Conservation (phyloP, 2,888 invertebrate species). For the Leptinotarsa peninsularis region DNA sequence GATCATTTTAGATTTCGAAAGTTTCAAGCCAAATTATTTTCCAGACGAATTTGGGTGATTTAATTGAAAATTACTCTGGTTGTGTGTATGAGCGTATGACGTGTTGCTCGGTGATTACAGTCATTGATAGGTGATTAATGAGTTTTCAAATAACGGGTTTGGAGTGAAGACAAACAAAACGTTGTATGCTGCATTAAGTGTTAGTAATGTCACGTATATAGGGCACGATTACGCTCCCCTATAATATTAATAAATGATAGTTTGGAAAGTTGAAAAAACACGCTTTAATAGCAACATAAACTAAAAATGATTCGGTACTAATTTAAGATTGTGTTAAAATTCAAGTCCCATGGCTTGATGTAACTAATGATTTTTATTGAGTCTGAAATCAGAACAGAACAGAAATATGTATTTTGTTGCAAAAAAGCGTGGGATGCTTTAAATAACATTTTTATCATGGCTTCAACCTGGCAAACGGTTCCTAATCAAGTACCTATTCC, state of each 20-base stretch:
- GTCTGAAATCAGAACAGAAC: background rate
- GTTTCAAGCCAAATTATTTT: background rate
- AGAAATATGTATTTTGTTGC: background rate
- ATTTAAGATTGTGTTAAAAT: background rate
- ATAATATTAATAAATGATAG: background rate
- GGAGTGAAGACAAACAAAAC: conserved; percentile 19
- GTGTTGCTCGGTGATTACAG: conserved; percentile 15
- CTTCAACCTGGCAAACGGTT: too few relatives aligned
- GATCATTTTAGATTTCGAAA: background rate
- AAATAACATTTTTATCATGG: background rate
- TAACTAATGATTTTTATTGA: too few relatives aligned
- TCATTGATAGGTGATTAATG: conserved; percentile 19
- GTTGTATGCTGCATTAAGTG: background rate
- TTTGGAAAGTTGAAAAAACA: too few relatives aligned
- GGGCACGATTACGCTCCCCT: background rate
- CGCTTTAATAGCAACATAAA: too few relatives aligned
- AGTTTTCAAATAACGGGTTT: conserved; percentile 20
- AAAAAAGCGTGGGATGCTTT: too few relatives aligned
- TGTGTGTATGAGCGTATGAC: background rate
- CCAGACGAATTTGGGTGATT: conserved; percentile 8
- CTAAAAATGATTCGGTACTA: too few relatives aligned
- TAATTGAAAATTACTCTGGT: conserved; percentile 1
- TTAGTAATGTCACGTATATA: background rate
- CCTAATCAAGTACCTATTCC: too few relatives aligned
- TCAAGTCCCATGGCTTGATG: background rate